A percentile compares a stretch with the other conserved stretches of the same genome.
These are phyloP conservation scores for Turritopsis dohrnii DNA, from an alignment of 30 jellyfish, hydroid and myxozoan genomes.

Conservation along the genomic window DNA sequence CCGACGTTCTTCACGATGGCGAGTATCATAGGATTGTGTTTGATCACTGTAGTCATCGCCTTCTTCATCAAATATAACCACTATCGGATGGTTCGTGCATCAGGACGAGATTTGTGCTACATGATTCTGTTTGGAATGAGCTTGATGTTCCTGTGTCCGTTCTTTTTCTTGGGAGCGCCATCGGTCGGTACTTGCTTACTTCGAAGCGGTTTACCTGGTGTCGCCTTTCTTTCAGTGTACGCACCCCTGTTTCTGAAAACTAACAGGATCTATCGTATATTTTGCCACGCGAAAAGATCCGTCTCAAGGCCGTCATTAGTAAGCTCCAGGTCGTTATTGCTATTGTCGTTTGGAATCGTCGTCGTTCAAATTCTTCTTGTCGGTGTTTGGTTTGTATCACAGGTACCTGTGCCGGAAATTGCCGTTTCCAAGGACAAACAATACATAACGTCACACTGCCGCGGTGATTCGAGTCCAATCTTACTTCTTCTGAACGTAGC, in stretches of 20 bases:
- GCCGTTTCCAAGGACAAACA: slow-evolving; percentile 24
- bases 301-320: slow-evolving; percentile 68
- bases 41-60: slow-evolving; percentile 49
- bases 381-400: slow-evolving; percentile 65
- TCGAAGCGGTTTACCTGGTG: slow-evolving; percentile 68
- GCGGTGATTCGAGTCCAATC: slow-evolving; percentile 44
- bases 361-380: slow-evolving; percentile 69
- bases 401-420: slow-evolving; percentile 41
- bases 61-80: slow-evolving; percentile 56
- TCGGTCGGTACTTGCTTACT: slow-evolving; percentile 44
- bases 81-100: slow-evolving; percentile 51
- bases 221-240: slow-evolving; percentile 62
- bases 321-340: slow-evolving; percentile 76
- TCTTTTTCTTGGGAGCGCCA: slow-evolving; percentile 53
- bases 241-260: slow-evolving; percentile 80
- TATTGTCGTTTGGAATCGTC: slow-evolving; percentile 42
- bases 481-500: slow-evolving; percentile 40
- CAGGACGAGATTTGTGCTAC: slow-evolving; percentile 86
- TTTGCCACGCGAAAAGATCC: slow-evolving; percentile 63
- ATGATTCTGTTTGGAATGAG: slow-evolving; percentile 64
- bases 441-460: slow-evolving; percentile 44
- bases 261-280: slow-evolving; percentile 76
- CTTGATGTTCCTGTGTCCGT: slow-evolving; percentile 46
- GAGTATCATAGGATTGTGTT: slow-evolving; percentile 43
- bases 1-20: not conserved